Conservation (phyloP, 2,888 invertebrate genomes). For the Mayetiola destructor region DNA sequence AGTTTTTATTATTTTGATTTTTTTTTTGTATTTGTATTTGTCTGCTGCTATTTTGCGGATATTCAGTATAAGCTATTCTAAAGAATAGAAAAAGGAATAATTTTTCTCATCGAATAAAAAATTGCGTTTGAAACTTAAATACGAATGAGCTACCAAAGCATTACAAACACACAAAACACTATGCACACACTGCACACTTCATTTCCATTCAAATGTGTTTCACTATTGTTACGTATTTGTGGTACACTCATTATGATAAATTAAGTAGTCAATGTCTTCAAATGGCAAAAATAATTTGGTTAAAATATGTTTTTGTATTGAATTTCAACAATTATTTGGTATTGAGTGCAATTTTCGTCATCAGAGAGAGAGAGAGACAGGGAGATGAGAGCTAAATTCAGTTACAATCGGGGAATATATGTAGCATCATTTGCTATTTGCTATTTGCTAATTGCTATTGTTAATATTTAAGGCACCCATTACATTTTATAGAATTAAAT, state of each 20-base stretch:
- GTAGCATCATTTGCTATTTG: too few species aligned
- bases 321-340: constrained; percentile 4
- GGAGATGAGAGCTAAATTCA: too few species aligned
- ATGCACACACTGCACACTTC: neutral
- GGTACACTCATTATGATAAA: neutral
- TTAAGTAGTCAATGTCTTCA: neutral
- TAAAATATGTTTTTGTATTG: neutral
- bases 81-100: neutral
- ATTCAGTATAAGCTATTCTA: neutral
- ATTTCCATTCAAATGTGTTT: neutral
- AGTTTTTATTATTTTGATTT: neutral
- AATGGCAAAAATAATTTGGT: neutral
- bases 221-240: neutral
- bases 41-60: neutral
- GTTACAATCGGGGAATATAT: too few species aligned
- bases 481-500: neutral
- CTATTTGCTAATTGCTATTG: too few species aligned
- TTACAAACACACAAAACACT: neutral
- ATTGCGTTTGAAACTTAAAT: too few species aligned
- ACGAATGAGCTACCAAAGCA: neutral
- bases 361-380: neutral
- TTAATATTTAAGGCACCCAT: neutral
- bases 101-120: neutral
- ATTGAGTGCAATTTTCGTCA: neutral
- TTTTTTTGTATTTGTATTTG: neutral